Evolutionary conservation across 2,797 vertebrate species (phyloP).

Genomic region (Bovichtus variegatus): DNA sequence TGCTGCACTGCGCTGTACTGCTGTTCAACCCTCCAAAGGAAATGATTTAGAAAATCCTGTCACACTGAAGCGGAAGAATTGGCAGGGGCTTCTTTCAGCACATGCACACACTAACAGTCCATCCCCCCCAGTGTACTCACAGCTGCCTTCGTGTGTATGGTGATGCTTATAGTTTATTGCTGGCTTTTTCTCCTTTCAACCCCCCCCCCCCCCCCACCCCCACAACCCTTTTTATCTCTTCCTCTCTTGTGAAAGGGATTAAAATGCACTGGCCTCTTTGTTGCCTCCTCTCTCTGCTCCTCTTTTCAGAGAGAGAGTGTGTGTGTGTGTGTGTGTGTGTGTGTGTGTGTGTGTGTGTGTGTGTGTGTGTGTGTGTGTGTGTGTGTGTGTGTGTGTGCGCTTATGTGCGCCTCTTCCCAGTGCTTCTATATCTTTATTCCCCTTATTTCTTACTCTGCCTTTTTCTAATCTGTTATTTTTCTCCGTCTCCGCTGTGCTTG

Average conservation of each 20-base stretch:
- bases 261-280: conserved; percentile 72
- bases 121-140: conserved; percentile 32
- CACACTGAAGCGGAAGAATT: conserved; percentile 40
- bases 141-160: conserved; percentile 58
- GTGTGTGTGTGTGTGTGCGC: conserved; percentile 15
- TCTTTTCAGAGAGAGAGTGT: conserved; percentile 45
- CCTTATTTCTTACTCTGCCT: conserved; percentile 53
- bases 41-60: conserved; percentile 47
- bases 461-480: conserved; percentile 65
- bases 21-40: conserved; percentile 46
- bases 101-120: conserved; percentile 40
- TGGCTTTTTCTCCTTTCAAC: conserved; percentile 64
- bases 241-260: conserved; percentile 72
- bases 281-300: conserved; percentile 79
- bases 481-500: conserved; percentile 69
- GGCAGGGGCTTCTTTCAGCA: conserved; percentile 33
- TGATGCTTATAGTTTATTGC: conserved; percentile 71
- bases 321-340: conserved; percentile 21
- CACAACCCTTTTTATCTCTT: conserved; percentile 61
- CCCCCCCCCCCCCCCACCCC: conserved; percentile 26
- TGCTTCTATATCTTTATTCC: conserved; percentile 67
- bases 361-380: conserved; percentile 13
- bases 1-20: conserved; percentile 44
- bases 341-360: conserved; percentile 16
- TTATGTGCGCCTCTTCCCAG: conserved; percentile 56